phyloP scores from a whole-genome alignment of 2,797 vertebrate genomes.

The Channallabes apus region DNA sequence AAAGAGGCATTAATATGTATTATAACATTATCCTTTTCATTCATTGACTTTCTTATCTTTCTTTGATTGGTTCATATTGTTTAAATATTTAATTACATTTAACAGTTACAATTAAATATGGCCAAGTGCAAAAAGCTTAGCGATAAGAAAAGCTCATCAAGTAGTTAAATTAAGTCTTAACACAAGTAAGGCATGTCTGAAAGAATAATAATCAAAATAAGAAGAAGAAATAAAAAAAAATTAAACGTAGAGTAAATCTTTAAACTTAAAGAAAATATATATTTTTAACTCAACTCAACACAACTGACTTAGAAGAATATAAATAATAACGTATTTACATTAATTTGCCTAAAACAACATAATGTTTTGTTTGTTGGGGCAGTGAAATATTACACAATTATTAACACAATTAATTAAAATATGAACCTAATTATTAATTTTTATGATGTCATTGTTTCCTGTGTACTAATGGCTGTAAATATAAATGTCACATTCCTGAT shows the following conservation, averaged over 20 bases:
- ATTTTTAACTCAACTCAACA: not conserved
- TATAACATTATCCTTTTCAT: not conserved
- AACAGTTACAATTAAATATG: not conserved
- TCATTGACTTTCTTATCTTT: not conserved
- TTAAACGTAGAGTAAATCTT: not conserved
- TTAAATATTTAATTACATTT: not conserved
- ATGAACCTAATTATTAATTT: not conserved
- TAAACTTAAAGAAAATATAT: too few relatives aligned
- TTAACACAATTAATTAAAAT: too few relatives aligned
- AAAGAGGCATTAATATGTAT: not conserved
- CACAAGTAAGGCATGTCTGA: not conserved
- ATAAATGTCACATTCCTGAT: not conserved
- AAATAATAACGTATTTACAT: too few relatives aligned
- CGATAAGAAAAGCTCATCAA: not conserved
- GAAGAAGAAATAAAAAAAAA: not conserved
- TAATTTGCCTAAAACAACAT: not conserved
- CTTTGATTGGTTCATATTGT: not conserved
- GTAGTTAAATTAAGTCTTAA: not conserved
- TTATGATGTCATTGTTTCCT: not conserved
- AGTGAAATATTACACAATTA: not conserved
- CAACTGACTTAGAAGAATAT: not conserved
- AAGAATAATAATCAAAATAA: not conserved
- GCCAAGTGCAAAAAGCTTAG: not conserved
- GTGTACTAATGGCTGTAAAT: not conserved
- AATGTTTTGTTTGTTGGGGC: not conserved